Evolutionary conservation across 2,113 vertebrate species (phyloP).

Genomic region (Takifugu bimaculatus): DNA sequence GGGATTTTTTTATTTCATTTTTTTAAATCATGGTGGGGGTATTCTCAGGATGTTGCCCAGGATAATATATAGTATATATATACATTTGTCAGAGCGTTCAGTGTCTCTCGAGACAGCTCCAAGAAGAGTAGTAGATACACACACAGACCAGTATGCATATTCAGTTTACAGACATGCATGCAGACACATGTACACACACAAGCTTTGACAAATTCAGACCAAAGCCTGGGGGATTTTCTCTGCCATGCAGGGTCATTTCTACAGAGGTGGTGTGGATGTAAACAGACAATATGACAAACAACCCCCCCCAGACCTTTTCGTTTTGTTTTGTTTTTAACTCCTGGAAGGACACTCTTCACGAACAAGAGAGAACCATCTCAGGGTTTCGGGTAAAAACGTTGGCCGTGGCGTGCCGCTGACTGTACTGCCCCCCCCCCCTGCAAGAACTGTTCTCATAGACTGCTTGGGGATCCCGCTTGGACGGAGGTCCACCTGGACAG

Average conservation of each 20-base stretch:
- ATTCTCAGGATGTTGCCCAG: conserved; percentile 39
- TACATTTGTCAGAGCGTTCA: no score
- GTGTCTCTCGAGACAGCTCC: neutral
- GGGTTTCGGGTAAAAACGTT: conserved; percentile 25
- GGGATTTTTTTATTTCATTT: neutral
- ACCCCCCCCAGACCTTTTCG: conserved; percentile 28
- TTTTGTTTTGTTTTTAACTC: conserved; percentile 8
- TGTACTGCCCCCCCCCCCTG: conserved; percentile 21
- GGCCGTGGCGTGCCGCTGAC: conserved; percentile 13
- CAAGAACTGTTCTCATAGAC: conserved; percentile 46
- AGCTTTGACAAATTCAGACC: conserved; percentile 76
- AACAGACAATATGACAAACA: conserved; percentile 33
- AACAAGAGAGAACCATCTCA: conserved; percentile 53
- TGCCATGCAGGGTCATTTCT: conserved; percentile 90
- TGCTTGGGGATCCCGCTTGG: conserved; percentile 33
- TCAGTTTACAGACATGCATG: conserved; percentile 29
- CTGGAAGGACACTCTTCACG: conserved; percentile 19
- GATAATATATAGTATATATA: conserved; percentile 4
- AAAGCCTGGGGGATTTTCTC: conserved; percentile 87
- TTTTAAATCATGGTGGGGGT: neutral
- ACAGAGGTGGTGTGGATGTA: conserved; percentile 62
- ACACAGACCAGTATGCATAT: neutral
- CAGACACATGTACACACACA: conserved; percentile 29
- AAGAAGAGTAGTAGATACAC: neutral
- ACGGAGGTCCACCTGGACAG: conserved; percentile 16